phyloP scores from a whole-genome alignment of 1,140 invertebrate genomes.

The Conus betulinus region DNA sequence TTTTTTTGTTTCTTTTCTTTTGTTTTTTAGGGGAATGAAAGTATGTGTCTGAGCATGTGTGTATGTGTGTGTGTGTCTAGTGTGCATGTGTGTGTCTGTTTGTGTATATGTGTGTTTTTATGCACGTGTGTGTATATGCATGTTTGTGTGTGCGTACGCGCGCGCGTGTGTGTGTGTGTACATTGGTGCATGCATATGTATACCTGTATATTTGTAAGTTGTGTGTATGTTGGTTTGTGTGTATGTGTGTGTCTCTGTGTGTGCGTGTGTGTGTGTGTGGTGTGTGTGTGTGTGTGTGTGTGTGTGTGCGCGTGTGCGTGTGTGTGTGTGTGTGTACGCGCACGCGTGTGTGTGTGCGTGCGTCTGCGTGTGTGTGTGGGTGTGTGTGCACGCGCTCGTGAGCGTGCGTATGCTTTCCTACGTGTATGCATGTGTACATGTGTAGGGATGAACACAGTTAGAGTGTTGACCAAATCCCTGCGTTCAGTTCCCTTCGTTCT shows the following conservation, averaged over 20 bases:
- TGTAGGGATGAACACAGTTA: not conserved
- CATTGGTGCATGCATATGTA: too few relatives aligned
- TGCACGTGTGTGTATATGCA: not conserved
- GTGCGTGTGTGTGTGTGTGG: not conserved
- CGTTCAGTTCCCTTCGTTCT: not conserved
- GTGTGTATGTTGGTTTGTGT: not conserved
- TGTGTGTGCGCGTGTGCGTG: not conserved
- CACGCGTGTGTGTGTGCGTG: not conserved
- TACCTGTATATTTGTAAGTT: not conserved
- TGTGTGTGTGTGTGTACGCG: slow-evolving; percentile 5
- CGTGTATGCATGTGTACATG: not conserved
- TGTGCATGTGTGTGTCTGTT: too few relatives aligned
- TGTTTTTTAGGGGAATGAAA: too few relatives aligned
- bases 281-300: not conserved
- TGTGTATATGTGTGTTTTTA: not conserved
- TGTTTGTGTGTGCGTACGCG: too few relatives aligned
- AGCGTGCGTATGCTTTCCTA: not conserved
- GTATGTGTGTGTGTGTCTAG: not conserved
- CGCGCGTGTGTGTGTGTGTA: not conserved
- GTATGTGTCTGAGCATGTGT: not conserved
- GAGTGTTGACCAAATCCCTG: not conserved
- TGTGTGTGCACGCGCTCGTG: not conserved
- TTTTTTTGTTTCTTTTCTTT: too few relatives aligned
- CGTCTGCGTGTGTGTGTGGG: not conserved
- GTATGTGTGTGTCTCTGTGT: not conserved